Percentiles rank a stretch among this genome's conserved stretches.
phyloP scores from a whole-genome alignment of 2,888 invertebrate species.

The Aspidiotus destructor region DNA sequence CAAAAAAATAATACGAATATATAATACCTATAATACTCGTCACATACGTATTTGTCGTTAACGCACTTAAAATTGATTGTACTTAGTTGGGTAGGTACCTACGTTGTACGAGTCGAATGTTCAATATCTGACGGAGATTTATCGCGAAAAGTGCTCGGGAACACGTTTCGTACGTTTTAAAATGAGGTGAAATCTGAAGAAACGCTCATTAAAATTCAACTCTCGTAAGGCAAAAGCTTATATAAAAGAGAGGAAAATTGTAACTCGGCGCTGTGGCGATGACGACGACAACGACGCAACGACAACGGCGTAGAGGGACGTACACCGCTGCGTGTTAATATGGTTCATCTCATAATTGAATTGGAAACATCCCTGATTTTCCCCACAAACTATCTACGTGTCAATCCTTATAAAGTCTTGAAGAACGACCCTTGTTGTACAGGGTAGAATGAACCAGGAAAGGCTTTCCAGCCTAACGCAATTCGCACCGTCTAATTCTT shows the following conservation, averaged over 20 bases:
- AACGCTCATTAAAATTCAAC: conserved; percentile 30
- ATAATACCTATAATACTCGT: no score
- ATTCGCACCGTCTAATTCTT: conserved; percentile 25
- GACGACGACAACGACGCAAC: conserved; percentile 18
- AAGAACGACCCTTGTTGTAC: conserved; percentile 23
- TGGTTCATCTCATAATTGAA: conserved; percentile 32
- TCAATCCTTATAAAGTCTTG: conserved; percentile 32
- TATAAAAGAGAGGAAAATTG: conserved; percentile 25
- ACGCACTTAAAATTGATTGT: no score
- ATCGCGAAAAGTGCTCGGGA: conserved; percentile 22
- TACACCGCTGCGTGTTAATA: conserved; percentile 30
- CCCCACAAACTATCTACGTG: conserved; percentile 29
- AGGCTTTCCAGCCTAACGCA: conserved; percentile 28
- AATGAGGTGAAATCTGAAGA: conserved; percentile 9
- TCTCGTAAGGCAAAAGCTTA: conserved; percentile 30
- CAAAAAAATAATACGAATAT: no score
- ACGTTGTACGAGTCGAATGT: neutral
- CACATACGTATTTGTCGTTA: no score
- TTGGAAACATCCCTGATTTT: conserved; percentile 31
- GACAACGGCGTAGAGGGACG: conserved; percentile 12
- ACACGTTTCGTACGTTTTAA: conserved; percentile 12
- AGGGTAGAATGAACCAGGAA: conserved; percentile 21
- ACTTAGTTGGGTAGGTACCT: neutral
- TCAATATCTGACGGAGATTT: conserved; percentile 22
- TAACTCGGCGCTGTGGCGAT: conserved; percentile 7